Conservation (phyloP, 2,113 vertebrate species). For the Micronisus gabar region DNA sequence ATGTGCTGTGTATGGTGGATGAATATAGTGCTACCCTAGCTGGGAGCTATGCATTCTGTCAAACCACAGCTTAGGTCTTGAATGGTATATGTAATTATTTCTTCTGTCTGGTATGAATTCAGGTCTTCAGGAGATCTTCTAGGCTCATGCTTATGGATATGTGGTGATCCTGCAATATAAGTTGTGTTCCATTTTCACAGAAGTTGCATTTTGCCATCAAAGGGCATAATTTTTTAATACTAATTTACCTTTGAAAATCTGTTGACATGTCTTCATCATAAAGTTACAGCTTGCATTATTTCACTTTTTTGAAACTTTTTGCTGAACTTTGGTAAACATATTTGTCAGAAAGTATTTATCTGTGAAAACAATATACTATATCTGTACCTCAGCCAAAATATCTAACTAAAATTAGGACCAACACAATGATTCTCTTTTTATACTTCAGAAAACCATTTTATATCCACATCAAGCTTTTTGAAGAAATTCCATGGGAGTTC, state of each 20-base stretch:
- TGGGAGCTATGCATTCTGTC: neutral
- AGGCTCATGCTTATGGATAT: neutral
- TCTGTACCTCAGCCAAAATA: neutral
- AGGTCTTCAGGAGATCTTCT: neutral
- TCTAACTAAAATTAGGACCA: neutral
- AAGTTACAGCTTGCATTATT: neutral
- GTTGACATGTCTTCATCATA: neutral
- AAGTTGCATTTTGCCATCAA: neutral
- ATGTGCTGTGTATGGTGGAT: neutral
- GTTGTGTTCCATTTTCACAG: neutral
- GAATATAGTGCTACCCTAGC: neutral
- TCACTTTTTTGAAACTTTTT: neutral
- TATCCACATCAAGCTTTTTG: neutral
- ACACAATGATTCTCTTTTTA: neutral
- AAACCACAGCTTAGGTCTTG: neutral
- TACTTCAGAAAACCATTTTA: neutral
- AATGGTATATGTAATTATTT: neutral
- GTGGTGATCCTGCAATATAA: neutral
- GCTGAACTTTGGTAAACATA: neutral
- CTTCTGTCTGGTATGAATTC: neutral
- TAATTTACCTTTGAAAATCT: neutral
- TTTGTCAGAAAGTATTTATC: neutral
- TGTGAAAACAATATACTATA: neutral
- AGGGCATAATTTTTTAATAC: neutral
- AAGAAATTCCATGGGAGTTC: neutral